These are phyloP conservation scores for Helicoverpa armigera DNA, from an alignment of 1,140 invertebrate species.

Conservation along the genomic window DNA sequence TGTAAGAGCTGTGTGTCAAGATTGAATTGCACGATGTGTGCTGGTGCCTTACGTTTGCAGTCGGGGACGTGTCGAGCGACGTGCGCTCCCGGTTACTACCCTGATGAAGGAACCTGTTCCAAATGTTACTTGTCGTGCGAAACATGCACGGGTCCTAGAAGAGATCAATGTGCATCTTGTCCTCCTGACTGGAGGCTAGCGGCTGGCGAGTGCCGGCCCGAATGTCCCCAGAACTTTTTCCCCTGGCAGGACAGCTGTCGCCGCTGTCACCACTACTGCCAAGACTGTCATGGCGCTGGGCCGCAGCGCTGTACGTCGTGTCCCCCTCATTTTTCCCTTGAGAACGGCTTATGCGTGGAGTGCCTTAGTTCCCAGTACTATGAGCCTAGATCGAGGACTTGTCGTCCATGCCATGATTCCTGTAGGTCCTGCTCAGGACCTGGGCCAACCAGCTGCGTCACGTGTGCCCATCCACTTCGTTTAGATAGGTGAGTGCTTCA, in stretches of 20 bases:
- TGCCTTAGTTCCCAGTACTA: constrained; percentile 91
- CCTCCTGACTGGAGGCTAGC: constrained; percentile 91
- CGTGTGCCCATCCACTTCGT: constrained; percentile 89
- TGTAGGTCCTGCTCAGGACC: constrained; percentile 91
- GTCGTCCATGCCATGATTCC: constrained; percentile 90
- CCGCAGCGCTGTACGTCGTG: constrained; percentile 91
- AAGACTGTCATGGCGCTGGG: constrained; percentile 89
- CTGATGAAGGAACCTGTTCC: constrained; percentile 92
- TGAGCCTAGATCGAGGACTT: constrained; percentile 89
- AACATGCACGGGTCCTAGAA: constrained; percentile 88
- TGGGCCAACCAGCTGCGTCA: constrained; percentile 90
- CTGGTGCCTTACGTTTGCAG: constrained; percentile 90
- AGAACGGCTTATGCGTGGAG: constrained; percentile 91
- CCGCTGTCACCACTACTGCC: constrained; percentile 94
- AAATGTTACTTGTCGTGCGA: constrained; percentile 94
- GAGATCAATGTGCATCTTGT: constrained; percentile 94
- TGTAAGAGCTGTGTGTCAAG: constrained; percentile 92
- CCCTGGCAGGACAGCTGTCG: constrained; percentile 92
- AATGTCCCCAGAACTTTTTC: constrained; percentile 94
- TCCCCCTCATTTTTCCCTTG: constrained; percentile 90
- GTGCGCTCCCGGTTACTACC: constrained; percentile 92
- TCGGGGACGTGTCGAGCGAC: constrained; percentile 92
- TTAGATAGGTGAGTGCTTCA: constrained; percentile 86
- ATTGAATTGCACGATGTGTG: constrained; percentile 92
- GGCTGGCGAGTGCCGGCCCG: constrained; percentile 92